phyloP scores from a whole-genome alignment of 2,797 vertebrate genomes.

The Chiloscyllium punctatum region DNA sequence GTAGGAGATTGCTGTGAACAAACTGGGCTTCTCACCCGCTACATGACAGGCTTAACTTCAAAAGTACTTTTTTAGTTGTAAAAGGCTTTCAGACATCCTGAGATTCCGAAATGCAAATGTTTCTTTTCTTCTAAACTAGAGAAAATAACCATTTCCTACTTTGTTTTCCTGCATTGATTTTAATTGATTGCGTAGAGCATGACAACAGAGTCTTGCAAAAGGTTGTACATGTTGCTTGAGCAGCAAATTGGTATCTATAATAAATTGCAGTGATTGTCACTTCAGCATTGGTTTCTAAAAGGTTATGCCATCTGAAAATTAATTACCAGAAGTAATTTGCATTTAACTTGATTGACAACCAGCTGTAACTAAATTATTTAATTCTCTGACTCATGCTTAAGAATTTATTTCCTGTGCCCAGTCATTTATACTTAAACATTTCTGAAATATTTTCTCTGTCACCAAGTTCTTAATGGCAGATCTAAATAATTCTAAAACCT shows the following conservation, averaged over 20 bases:
- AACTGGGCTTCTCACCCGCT: neutral
- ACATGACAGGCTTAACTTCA: neutral
- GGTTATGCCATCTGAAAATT: conserved; percentile 12
- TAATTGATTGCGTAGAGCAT: neutral
- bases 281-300: neutral
- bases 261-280: neutral
- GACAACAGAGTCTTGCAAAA: neutral
- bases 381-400: neutral
- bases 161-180: neutral
- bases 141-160: neutral
- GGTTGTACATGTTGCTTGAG: neutral
- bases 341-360: conserved; percentile 13
- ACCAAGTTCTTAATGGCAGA: neutral
- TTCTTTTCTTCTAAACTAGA: neutral
- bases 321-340: conserved; percentile 19
- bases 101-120: neutral
- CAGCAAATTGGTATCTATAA: neutral
- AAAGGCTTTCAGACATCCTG: neutral
- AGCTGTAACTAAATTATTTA: conserved; percentile 3
- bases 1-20: neutral
- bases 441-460: neutral
- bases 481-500: neutral
- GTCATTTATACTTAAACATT: neutral
- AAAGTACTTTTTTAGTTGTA: neutral
- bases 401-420: neutral